phyloP scores from a whole-genome alignment of 2,113 vertebrate species.

The Eidolon helvum region DNA sequence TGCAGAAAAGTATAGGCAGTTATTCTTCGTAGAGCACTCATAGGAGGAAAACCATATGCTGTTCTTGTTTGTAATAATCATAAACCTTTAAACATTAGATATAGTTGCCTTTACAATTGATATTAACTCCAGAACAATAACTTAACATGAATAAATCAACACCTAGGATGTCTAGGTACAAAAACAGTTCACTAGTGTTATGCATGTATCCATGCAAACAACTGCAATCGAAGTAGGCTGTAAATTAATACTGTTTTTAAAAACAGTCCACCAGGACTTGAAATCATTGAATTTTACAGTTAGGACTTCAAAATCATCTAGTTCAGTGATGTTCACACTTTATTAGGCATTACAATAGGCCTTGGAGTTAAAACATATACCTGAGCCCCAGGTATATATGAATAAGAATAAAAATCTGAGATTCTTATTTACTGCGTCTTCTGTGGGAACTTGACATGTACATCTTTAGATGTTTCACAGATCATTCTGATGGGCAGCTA shows the following conservation, averaged over 20 bases:
- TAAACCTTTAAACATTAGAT: slow-evolving; percentile 23
- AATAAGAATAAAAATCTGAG: not conserved
- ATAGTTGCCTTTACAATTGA: slow-evolving; percentile 3
- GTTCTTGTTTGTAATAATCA: not conserved
- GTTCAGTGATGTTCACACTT: not conserved
- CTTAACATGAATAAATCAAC: slow-evolving; percentile 9
- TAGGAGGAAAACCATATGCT: slow-evolving; percentile 25
- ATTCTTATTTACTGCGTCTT: not conserved
- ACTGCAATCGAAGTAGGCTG: not conserved
- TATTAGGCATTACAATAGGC: not conserved
- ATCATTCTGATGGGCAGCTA: not conserved
- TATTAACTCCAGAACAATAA: slow-evolving; percentile 28
- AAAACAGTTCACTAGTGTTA: not conserved
- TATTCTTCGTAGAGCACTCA: slow-evolving; percentile 13
- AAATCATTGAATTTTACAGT: not conserved
- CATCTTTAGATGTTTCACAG: not conserved
- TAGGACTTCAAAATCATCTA: not conserved
- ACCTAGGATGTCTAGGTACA: not conserved
- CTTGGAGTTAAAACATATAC: not conserved
- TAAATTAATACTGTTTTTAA: not conserved
- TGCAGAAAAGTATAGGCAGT: not conserved
- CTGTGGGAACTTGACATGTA: not conserved
- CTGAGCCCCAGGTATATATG: not conserved
- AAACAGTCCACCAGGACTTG: not conserved
- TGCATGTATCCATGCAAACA: not conserved